Evolutionary conservation across 2,888 invertebrate species (phyloP).

Genomic region (Dastarcus helophoroides): DNA sequence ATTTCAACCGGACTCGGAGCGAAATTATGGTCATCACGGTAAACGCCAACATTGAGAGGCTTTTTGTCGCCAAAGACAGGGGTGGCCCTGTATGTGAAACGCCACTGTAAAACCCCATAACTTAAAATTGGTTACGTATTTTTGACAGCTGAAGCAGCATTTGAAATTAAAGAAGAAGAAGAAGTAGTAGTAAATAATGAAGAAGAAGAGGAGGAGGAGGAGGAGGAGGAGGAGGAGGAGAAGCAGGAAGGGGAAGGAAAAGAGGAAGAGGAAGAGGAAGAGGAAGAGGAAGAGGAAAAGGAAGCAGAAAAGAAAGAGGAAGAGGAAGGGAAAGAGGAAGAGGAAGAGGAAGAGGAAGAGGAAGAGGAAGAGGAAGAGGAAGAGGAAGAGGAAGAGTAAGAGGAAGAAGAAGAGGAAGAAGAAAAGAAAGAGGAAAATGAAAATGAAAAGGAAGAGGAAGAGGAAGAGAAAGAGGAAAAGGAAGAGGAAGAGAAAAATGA

Average conservation of each 20-base stretch:
- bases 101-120: too few species aligned
- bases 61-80: too few species aligned
- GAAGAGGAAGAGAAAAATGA: too few species aligned
- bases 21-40: background rate
- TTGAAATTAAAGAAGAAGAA: too few species aligned
- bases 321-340: slow-evolving; percentile 2
- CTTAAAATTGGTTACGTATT: too few species aligned
- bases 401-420: slow-evolving; percentile 2
- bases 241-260: too few species aligned
- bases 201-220: background rate
- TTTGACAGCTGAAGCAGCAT: too few species aligned
- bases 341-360: slow-evolving; percentile 2
- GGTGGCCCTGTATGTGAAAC: too few species aligned
- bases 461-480: too few species aligned
- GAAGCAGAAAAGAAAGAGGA: too few species aligned
- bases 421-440: slow-evolving; percentile 1
- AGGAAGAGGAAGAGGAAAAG: background rate
- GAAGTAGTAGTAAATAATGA: background rate
- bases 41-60: background rate
- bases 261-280: slow-evolving; percentile 1
- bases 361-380: slow-evolving; percentile 2
- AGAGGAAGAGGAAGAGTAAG: slow-evolving; percentile 1
- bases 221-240: too few species aligned
- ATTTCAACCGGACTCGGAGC: too few species aligned
- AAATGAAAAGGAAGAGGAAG: slow-evolving; percentile 1